phyloP scores from a whole-genome alignment of 1,140 invertebrate genomes.

The Drosophila erecta region DNA sequence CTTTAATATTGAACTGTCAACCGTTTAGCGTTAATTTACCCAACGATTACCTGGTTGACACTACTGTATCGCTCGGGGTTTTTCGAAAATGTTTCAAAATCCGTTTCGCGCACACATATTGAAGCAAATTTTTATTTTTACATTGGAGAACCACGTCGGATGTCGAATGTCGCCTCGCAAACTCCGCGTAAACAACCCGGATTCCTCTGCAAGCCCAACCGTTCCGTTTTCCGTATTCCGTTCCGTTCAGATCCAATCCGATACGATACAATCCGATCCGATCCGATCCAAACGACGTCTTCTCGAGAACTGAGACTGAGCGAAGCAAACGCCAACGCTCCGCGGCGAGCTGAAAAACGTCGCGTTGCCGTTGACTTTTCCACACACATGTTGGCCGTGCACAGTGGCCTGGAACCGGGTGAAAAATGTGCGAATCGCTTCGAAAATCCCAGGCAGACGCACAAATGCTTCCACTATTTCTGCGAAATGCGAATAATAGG shows the following conservation, averaged over 20 bases:
- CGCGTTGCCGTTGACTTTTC: constrained; percentile 60
- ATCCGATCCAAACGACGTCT: constrained; percentile 71
- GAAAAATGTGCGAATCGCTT: constrained; percentile 39
- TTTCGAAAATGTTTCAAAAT: constrained; percentile 21
- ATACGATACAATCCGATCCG: constrained; percentile 19
- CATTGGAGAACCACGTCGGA: constrained; percentile 43
- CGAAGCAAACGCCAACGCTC: constrained; percentile 60
- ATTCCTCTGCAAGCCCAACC: background rate
- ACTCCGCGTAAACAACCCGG: constrained; percentile 28
- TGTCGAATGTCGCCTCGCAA: constrained; percentile 29
- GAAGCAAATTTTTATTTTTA: constrained; percentile 61
- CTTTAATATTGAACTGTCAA: constrained; percentile 11
- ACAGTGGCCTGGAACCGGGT: constrained; percentile 62
- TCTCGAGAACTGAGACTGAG: constrained; percentile 69
- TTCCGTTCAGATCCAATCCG: constrained; percentile 15
- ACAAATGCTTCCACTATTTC: constrained; percentile 14
- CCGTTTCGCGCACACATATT: constrained; percentile 45
- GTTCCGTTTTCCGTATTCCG: constrained; percentile 9
- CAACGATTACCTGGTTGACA: constrained; percentile 29
- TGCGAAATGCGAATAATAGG: constrained; percentile 14
- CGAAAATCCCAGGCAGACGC: constrained; percentile 28
- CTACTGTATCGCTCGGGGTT: background rate
- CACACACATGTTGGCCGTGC: constrained; percentile 53
- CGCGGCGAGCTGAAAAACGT: constrained; percentile 54
- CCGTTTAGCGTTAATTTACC: constrained; percentile 33